Percentiles rank a stretch among this genome's conserved stretches.
These are phyloP conservation scores for Arctocebus calabarensis DNA, from an alignment of 2,797 vertebrate genomes.

Conservation along the genomic window DNA sequence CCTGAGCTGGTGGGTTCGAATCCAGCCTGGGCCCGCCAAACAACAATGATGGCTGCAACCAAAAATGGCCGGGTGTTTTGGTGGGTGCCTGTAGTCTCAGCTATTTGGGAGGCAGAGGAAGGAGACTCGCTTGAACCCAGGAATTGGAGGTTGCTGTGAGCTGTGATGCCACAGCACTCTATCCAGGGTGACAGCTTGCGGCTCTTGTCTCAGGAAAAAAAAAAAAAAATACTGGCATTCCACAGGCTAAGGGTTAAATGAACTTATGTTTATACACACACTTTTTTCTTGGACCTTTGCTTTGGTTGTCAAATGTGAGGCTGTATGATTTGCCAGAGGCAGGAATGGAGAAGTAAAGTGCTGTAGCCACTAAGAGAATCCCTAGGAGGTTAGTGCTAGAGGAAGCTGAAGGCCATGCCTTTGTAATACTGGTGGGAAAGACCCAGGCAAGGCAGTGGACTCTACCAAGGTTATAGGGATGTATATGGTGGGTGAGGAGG, in stretches of 20 bases:
- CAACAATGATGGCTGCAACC: no score
- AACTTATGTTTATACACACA: neutral
- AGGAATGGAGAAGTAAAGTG: neutral
- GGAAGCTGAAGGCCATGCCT: neutral
- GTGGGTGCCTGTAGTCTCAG: no score
- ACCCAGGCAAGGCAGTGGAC: neutral
- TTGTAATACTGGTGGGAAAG: neutral
- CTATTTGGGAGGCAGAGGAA: no score
- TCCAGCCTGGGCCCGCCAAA: no score
- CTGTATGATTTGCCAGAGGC: neutral
- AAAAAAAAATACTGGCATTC: no score
- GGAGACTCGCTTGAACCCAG: no score
- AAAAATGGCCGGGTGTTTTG: no score
- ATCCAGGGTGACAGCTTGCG: no score
- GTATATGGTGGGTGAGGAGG: neutral
- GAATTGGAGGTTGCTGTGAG: no score
- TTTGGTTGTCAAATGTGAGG: conserved; percentile 11
- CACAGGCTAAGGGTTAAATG: neutral
- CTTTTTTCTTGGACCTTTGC: neutral
- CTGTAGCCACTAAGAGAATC: neutral
- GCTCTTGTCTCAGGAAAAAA: no score
- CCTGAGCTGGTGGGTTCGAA: no score
- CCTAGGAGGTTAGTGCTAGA: neutral
- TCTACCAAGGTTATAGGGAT: neutral
- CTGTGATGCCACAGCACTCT: no score